These are phyloP conservation scores for Busseola fusca DNA, from an alignment of 2,888 invertebrate genomes.

Conservation along the genomic window DNA sequence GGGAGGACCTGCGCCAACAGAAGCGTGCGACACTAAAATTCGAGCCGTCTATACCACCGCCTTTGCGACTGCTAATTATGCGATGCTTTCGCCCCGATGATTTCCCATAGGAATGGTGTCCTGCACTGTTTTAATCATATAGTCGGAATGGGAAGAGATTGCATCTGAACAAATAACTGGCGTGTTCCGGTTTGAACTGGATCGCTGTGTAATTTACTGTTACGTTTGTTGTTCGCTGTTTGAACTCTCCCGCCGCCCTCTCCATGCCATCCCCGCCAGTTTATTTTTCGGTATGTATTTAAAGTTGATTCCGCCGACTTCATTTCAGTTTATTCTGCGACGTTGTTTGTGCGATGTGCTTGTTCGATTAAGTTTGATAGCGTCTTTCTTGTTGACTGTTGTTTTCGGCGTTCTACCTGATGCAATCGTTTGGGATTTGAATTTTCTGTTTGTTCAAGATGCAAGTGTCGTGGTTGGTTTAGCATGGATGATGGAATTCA, in stretches of 20 bases:
- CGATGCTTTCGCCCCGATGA: conserved; percentile 84
- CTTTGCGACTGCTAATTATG: conserved; percentile 86
- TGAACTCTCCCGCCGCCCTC: conserved; percentile 58
- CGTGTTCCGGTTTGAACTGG: conserved; percentile 71
- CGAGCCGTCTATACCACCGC: conserved; percentile 68
- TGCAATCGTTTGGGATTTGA: conserved; percentile 20
- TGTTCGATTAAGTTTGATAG: conserved; percentile 53
- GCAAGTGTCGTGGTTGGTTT: neutral
- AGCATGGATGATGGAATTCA: neutral
- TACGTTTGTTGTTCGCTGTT: conserved; percentile 77
- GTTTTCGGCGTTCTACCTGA: conserved; percentile 31
- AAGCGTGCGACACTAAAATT: conserved; percentile 65
- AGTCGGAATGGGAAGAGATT: conserved; percentile 82
- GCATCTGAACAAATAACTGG: conserved; percentile 85
- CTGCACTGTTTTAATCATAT: conserved; percentile 88
- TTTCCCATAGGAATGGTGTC: conserved; percentile 86
- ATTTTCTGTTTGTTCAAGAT: conserved; percentile 6
- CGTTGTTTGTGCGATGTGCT: conserved; percentile 60
- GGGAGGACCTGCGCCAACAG: conserved; percentile 2
- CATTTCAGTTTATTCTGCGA: conserved; percentile 60
- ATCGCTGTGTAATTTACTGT: conserved; percentile 84
- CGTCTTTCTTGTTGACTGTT: conserved; percentile 49
- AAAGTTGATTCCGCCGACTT: conserved; percentile 67
- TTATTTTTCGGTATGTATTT: conserved; percentile 77
- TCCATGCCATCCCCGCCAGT: conserved; percentile 60